Conservation (phyloP, 92 coral and sea anemone species). For the Virgularia gustaviana region DNA sequence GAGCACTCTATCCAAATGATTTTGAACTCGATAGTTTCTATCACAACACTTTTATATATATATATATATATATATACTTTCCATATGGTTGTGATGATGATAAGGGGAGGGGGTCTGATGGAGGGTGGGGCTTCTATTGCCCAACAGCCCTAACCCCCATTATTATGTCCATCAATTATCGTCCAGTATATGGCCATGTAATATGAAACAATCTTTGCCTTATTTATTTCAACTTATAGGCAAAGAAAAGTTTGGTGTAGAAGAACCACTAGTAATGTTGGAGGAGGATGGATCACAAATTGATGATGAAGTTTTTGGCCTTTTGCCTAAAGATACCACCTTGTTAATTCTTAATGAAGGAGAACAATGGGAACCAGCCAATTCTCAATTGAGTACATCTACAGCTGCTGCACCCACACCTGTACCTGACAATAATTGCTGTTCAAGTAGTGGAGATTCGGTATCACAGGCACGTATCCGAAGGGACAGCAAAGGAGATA, state of each 20-base stretch:
- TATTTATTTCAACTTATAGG: not conserved
- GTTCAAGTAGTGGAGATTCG: conserved; percentile 10
- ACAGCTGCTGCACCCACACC: not conserved
- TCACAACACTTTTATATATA: no score
- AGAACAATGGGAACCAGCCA: conserved; percentile 20
- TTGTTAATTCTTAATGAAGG: conserved; percentile 22
- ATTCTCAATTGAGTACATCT: not conserved
- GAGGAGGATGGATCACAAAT: conserved; percentile 35
- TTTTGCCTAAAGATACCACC: conserved; percentile 7
- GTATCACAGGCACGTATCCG: not conserved
- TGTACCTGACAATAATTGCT: not conserved
- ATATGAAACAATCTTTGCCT: not conserved
- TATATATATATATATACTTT: no score
- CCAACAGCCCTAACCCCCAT: no score
- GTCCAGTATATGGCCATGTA: not conserved
- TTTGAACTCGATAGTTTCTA: no score
- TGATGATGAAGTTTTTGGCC: conserved; percentile 27
- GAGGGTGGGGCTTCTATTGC: no score
- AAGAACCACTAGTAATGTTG: conserved; percentile 15
- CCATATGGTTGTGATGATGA: no score
- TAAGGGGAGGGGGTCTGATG: no score
- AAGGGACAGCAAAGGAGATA: not conserved
- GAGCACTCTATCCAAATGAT: no score
- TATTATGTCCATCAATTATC: no score
- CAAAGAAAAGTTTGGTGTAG: conserved; percentile 7